Percentiles rank a stretch among this genome's conserved stretches.
Conservation (phyloP, 2,113 vertebrate species). For the Uria lomvia region DNA sequence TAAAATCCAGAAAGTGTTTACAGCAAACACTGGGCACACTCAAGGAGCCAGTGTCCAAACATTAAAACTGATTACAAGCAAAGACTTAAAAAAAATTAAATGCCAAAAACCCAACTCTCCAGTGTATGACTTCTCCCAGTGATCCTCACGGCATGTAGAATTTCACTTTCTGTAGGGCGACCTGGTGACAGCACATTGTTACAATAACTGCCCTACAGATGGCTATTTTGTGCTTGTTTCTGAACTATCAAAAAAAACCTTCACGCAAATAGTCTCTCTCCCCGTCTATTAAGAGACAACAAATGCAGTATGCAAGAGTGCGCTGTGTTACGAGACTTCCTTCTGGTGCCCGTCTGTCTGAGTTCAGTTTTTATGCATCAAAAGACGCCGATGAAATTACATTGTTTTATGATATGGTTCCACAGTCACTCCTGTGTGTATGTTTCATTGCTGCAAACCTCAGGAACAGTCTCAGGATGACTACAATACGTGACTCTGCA, state of each 20-base stretch:
- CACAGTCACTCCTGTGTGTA: background rate
- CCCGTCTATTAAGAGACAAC: background rate
- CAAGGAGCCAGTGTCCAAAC: background rate
- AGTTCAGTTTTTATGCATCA: constrained; percentile 4
- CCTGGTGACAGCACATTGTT: background rate
- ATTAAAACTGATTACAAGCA: background rate
- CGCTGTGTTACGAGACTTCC: background rate
- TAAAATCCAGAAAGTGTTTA: background rate
- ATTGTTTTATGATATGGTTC: background rate
- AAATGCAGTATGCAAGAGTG: background rate
- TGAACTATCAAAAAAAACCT: background rate
- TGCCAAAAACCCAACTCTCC: background rate
- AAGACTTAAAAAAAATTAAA: background rate
- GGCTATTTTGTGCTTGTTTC: background rate
- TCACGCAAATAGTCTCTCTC: background rate
- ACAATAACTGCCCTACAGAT: background rate
- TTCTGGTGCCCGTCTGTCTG: background rate
- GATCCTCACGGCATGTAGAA: rapidly evolving
- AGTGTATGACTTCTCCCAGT: background rate
- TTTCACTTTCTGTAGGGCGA: background rate
- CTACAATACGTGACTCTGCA: background rate
- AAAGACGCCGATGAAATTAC: background rate
- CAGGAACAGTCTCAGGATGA: constrained; percentile 6
- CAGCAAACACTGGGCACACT: background rate
- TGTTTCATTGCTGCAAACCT: background rate